Conservation (phyloP, 2,797 vertebrate species). For the Microctenopoma lineatum region DNA sequence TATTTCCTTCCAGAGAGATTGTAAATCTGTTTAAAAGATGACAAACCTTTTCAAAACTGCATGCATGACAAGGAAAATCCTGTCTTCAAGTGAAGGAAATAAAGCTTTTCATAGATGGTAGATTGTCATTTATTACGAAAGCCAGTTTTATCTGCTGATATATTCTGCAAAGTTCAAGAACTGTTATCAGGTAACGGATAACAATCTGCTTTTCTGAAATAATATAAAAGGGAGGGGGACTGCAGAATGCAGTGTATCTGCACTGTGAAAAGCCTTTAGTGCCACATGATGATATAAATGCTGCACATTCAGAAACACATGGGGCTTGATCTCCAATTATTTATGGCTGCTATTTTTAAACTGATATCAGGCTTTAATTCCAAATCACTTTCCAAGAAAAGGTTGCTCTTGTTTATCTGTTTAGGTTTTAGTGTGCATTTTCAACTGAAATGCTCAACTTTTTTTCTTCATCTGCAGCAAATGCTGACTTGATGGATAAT, state of each 20-base stretch:
- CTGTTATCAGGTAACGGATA: neutral
- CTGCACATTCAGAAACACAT: slow-evolving; percentile 13
- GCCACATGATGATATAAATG: slow-evolving; percentile 12
- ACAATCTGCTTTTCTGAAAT: slow-evolving; percentile 5
- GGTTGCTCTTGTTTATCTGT: slow-evolving; percentile 26
- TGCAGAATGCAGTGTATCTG: neutral
- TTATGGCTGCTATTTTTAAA: slow-evolving; percentile 37
- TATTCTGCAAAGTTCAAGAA: neutral
- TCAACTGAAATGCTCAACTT: slow-evolving; percentile 24
- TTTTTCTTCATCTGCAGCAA: slow-evolving; percentile 22
- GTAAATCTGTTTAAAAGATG: neutral
- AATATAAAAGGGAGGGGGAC: neutral
- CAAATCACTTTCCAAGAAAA: slow-evolving; percentile 2
- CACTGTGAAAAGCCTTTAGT: neutral
- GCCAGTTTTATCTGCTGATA: neutral
- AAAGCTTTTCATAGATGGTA: slow-evolving; percentile 4
- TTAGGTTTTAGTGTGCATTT: slow-evolving; percentile 5
- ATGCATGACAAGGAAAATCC: neutral
- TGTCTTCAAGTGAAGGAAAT: neutral
- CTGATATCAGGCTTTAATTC: slow-evolving; percentile 6
- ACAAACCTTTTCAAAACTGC: neutral
- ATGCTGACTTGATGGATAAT: slow-evolving; percentile 25
- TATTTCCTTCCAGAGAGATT: neutral
- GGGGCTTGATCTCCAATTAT: slow-evolving; percentile 43
- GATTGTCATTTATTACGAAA: neutral